Evolutionary conservation across 2,113 vertebrate species (phyloP).

Genomic region (Pachypanchax playfairii): DNA sequence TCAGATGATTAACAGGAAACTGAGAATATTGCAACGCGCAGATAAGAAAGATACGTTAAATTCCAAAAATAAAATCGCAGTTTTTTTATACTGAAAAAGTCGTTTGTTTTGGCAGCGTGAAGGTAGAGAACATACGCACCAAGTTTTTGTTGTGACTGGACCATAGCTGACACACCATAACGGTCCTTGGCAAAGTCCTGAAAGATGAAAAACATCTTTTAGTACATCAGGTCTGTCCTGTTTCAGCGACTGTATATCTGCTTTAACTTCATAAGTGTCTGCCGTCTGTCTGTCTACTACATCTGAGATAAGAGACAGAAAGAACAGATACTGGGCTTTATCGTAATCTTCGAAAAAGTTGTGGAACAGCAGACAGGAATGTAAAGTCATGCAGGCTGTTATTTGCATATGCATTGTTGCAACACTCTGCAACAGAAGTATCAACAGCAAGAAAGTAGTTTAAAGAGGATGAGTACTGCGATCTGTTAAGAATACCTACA

Average conservation of each 20-base stretch:
- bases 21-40: no score
- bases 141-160: constrained; percentile 95
- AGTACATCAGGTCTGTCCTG: neutral
- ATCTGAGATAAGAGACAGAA: constrained; percentile 43
- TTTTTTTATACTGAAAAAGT: neutral
- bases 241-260: constrained; percentile 4
- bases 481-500: constrained; percentile 68
- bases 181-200: constrained; percentile 98
- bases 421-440: constrained; percentile 33
- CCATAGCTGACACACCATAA: constrained; percentile 89
- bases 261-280: constrained; percentile 24
- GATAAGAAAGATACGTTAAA: no score
- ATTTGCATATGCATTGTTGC: constrained; percentile 38
- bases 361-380: constrained; percentile 8
- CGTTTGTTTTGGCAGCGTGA: no score
- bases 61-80: no score
- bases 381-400: neutral
- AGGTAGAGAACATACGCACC: constrained; percentile 86
- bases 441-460: constrained; percentile 21
- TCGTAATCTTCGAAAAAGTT: constrained; percentile 19
- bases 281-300: constrained; percentile 42
- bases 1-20: no score
- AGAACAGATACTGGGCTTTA: constrained; percentile 42
- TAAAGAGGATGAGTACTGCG: constrained; percentile 2
- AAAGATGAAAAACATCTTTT: constrained; percentile 17